Conservation (phyloP, 2,888 invertebrate species). For the Cyrtodaria siliqua region DNA sequence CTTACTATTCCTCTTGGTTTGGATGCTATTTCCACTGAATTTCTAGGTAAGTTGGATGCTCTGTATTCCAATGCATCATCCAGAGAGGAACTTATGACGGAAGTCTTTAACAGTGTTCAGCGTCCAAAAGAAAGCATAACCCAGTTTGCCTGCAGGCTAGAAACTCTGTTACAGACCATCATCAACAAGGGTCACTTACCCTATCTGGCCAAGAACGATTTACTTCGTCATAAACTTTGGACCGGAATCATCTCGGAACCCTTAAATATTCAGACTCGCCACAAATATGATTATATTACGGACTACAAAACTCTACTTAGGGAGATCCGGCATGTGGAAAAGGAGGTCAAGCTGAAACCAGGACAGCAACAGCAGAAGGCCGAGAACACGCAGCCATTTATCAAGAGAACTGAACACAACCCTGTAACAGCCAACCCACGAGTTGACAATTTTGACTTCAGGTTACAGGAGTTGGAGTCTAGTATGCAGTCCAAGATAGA, state of each 20-base stretch:
- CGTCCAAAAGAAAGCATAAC: not conserved
- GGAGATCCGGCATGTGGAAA: conserved; percentile 10
- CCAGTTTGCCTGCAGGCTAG: not conserved
- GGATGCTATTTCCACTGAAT: not conserved
- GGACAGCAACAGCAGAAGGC: too few relatives aligned
- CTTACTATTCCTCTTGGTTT: not conserved
- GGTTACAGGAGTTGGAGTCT: too few relatives aligned
- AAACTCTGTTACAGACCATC: conserved; percentile 9
- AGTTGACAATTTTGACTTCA: too few relatives aligned
- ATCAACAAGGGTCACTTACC: conserved; percentile 10
- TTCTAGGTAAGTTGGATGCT: not conserved
- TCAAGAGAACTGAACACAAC: too few relatives aligned
- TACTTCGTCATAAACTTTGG: conserved; percentile 8
- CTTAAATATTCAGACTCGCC: not conserved
- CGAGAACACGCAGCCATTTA: too few relatives aligned
- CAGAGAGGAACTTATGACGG: conserved; percentile 3
- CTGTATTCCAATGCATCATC: conserved; percentile 11
- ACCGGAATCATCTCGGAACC: not conserved
- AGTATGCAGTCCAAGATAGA: too few relatives aligned
- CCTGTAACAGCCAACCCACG: too few relatives aligned
- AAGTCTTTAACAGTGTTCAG: conserved; percentile 1
- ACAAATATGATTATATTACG: conserved; percentile 12
- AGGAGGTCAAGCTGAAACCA: not conserved
- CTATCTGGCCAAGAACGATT: conserved; percentile 2
- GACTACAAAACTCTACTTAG: conserved; percentile 1